Evolutionary conservation across 2,888 invertebrate genomes (phyloP).

Genomic region (Arge pagana): DNA sequence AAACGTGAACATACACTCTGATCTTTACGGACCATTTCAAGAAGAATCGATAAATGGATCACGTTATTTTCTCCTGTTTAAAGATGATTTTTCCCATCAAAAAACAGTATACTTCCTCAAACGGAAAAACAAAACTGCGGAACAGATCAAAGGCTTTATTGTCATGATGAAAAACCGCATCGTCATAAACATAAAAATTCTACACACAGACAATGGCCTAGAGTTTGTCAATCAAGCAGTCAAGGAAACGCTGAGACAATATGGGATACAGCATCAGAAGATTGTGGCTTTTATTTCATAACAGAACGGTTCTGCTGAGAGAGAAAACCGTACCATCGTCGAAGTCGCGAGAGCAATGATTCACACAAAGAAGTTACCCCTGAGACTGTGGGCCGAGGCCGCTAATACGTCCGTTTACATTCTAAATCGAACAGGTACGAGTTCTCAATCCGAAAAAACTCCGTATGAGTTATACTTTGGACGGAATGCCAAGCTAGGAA

Average conservation of each 20-base stretch:
- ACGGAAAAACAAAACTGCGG: too few species aligned
- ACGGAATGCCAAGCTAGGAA: neutral
- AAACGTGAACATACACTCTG: too few species aligned
- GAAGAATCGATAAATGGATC: too few species aligned
- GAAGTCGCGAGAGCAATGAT: constrained; percentile 28
- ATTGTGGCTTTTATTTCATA: constrained; percentile 27
- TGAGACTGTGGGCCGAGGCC: constrained; percentile 31
- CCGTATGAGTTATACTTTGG: constrained; percentile 26
- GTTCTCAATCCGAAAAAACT: constrained; percentile 15
- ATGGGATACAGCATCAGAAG: constrained; percentile 21
- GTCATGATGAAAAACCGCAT: too few species aligned
- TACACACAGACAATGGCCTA: constrained; percentile 10
- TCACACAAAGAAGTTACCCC: constrained; percentile 23
- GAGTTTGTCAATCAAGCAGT: constrained; percentile 14
- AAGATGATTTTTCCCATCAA: too few species aligned
- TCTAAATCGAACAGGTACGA: constrained; percentile 24
- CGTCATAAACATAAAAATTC: neutral
- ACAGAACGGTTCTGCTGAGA: constrained; percentile 31
- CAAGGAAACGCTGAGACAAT: neutral
- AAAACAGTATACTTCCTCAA: too few species aligned
- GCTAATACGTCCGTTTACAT: constrained; percentile 20
- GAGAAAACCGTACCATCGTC: constrained; percentile 29
- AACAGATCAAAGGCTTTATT: too few species aligned
- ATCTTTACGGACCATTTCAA: too few species aligned
- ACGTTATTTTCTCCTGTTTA: too few species aligned